A percentile compares a stretch with the other conserved stretches of the same genome.
Evolutionary conservation across 2,797 vertebrate genomes (phyloP).

Genomic region (Dipus sagitta): DNA sequence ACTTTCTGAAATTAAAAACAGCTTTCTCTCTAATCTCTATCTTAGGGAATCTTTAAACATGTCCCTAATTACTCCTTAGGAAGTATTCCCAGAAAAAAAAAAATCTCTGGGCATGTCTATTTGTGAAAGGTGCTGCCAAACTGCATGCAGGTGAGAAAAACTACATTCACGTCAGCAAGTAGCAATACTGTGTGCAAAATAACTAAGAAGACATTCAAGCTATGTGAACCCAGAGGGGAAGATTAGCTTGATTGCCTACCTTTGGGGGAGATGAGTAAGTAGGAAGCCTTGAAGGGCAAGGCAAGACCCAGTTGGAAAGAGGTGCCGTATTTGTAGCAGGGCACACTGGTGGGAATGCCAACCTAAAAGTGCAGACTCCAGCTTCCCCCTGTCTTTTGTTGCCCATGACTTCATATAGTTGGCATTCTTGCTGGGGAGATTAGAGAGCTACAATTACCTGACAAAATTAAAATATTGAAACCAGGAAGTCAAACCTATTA

Average conservation of each 20-base stretch:
- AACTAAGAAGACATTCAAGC: background rate
- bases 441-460: background rate
- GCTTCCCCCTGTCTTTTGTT: background rate
- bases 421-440: background rate
- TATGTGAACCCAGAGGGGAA: slow-evolving; percentile 20
- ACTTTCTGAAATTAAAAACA: slow-evolving; percentile 56
- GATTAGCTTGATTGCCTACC: background rate
- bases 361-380: fast-evolving
- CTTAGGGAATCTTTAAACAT: slow-evolving; percentile 50
- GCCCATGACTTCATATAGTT: background rate
- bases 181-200: slow-evolving; percentile 20
- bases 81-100: slow-evolving; percentile 51
- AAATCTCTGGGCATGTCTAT: slow-evolving; percentile 4
- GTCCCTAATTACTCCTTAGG: slow-evolving; percentile 57
- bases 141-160: slow-evolving; percentile 2
- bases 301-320: background rate
- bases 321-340: background rate
- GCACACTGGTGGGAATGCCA: background rate
- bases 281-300: background rate
- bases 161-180: background rate
- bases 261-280: background rate
- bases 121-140: slow-evolving; percentile 42
- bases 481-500: background rate
- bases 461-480: slow-evolving; percentile 46
- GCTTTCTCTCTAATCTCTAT: slow-evolving; percentile 35